Conservation (phyloP, 2,113 vertebrate species). For the Seriola dumerili region DNA sequence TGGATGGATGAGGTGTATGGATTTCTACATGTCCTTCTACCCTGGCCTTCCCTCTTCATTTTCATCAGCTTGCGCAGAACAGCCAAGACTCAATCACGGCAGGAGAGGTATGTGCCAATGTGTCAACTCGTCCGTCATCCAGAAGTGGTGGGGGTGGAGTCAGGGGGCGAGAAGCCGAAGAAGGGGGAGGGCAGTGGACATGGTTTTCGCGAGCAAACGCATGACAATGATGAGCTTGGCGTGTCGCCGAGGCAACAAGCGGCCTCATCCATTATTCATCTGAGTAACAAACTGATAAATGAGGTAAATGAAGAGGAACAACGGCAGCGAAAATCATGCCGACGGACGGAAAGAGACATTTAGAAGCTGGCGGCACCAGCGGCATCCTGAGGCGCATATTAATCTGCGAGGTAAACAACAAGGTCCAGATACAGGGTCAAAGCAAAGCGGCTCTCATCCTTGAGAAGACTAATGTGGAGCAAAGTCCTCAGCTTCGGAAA, state of each 20-base stretch:
- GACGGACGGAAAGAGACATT: slow-evolving; percentile 65
- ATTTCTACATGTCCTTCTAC: slow-evolving; percentile 36
- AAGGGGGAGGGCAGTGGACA: slow-evolving; percentile 31
- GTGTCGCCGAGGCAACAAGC: slow-evolving; percentile 69
- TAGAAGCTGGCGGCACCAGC: slow-evolving; percentile 43
- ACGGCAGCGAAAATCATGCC: slow-evolving; percentile 55
- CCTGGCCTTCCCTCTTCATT: slow-evolving; percentile 47
- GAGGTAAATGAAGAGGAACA: slow-evolving; percentile 80
- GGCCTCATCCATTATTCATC: slow-evolving; percentile 83
- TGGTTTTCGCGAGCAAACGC: slow-evolving; percentile 48
- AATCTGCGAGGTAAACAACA: slow-evolving; percentile 62
- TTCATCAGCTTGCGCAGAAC: slow-evolving; percentile 49
- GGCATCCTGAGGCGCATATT: slow-evolving; percentile 59
- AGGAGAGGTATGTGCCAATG: slow-evolving; percentile 20
- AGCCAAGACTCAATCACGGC: slow-evolving; percentile 63
- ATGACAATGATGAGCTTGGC: slow-evolving; percentile 66
- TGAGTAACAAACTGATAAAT: slow-evolving; percentile 79
- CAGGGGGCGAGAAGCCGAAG: neutral
- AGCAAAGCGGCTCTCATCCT: slow-evolving; percentile 35
- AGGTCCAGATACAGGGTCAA: slow-evolving; percentile 67
- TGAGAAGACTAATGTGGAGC: slow-evolving; percentile 38
- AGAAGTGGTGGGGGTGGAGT: slow-evolving; percentile 56
- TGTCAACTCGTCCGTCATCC: slow-evolving; percentile 59
- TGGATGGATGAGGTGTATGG: slow-evolving; percentile 8
- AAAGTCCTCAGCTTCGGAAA: neutral